Evolutionary conservation across 2,113 vertebrate species (phyloP), one percentile per base, ranked within the genome.

Genomic region (Sisor rabdophorus): DNA sequence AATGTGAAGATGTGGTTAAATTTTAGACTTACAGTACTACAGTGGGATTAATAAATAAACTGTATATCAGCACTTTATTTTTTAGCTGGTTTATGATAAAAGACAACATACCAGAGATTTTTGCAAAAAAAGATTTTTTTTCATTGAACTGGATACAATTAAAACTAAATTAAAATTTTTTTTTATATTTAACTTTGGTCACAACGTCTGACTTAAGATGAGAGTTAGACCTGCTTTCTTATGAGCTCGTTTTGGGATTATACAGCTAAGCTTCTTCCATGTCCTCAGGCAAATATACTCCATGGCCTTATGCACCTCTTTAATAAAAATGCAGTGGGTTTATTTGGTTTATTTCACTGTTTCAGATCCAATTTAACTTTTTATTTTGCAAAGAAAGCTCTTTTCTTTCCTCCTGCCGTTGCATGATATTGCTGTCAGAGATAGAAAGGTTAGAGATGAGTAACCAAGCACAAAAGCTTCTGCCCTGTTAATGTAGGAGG

Each of bases 241-340:
- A 32, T 22, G 55, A 70, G 47, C 69, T 58, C 16, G 65, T 54
- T 28, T 63, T 26, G 16, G 53, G 36, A 73, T 60, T 71, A 77
- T 60, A 73, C 73, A 36, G 48, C 67, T 58, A 65, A 58, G 67
- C 48, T 65, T 28, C 13, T 22, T 32, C 48, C 50, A 20, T 40
- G 28, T 76, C 68, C 22, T 11, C 64, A 55, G 69, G 55, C 44
- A 71, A 77, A 70, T 28, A 52, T 60, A 56, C 58, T 68, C 65
- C 55, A 70, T 17, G 16, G 44, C 44, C 40, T 67, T 63, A 58
- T 68, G 19, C 40, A 53, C 16, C 56, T 26, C 55, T 54, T 19
- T 73, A 81, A 81, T 77, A 47, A 69, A 77, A 81, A 73, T 32
- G 24, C 24, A 44, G 63, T 76, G 58, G 54, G 68, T 81, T 71